Percentiles rank a stretch among this genome's conserved stretches.
These are phyloP conservation scores for Eurystomus gularis DNA, from an alignment of 2,113 vertebrate genomes.

Conservation along the genomic window DNA sequence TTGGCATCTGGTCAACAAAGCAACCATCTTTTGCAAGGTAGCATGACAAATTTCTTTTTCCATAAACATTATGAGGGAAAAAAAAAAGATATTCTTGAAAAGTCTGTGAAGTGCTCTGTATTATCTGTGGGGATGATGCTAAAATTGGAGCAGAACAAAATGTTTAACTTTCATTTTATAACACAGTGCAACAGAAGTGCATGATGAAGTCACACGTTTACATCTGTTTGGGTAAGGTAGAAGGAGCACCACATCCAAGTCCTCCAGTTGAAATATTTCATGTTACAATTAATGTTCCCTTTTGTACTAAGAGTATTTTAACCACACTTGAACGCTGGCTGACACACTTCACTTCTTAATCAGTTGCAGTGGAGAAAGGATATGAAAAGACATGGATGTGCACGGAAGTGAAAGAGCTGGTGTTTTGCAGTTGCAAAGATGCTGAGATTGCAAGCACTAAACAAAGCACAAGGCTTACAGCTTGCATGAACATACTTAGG, in stretches of 20 bases:
- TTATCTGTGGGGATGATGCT: background rate
- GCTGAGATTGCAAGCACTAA: background rate
- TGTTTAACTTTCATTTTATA: background rate
- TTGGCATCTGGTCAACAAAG: slow-evolving; percentile 56
- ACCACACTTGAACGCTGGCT: background rate
- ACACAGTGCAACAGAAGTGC: background rate
- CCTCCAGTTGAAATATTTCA: background rate
- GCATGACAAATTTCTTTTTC: slow-evolving; percentile 39
- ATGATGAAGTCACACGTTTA: background rate
- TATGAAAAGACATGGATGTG: background rate
- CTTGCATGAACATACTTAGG: background rate
- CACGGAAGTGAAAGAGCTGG: background rate
- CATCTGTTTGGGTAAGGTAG: background rate
- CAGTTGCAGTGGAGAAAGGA: background rate
- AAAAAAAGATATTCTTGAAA: background rate
- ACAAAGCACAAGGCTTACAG: background rate
- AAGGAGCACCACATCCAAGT: background rate
- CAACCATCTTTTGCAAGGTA: background rate
- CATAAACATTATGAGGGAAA: background rate
- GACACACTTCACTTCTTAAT: background rate
- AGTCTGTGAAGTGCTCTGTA: background rate
- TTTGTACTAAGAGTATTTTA: background rate
- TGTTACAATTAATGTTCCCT: background rate
- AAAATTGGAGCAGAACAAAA: slow-evolving; percentile 15
- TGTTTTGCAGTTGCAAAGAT: background rate